These are phyloP conservation scores for Sinella curviseta DNA, from an alignment of 1,140 invertebrate genomes.

Conservation along the genomic window DNA sequence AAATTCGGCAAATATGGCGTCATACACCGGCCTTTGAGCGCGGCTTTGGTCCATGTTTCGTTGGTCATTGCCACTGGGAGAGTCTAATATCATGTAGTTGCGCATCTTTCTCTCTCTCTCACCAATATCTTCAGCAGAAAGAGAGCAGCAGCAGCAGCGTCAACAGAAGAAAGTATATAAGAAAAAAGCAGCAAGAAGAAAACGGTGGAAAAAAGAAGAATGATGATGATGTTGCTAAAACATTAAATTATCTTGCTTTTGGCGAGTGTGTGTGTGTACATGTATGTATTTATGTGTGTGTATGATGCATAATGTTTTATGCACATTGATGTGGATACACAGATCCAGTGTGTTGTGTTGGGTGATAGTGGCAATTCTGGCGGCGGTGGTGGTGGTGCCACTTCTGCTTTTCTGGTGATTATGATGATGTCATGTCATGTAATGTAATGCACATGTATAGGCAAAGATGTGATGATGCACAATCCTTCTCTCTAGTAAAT, in stretches of 20 bases:
- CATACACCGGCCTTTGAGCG: conserved; percentile 42
- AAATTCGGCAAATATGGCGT: conserved; percentile 46
- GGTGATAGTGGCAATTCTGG: background rate
- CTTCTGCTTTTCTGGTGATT: background rate
- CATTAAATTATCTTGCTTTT: background rate
- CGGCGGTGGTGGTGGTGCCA: background rate
- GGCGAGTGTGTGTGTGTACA: no score
- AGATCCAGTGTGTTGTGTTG: background rate
- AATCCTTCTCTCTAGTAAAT: no score
- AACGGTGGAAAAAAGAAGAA: background rate
- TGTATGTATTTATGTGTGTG: background rate
- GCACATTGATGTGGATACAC: no score
- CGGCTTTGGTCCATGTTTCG: conserved; percentile 39
- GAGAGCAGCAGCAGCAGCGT: no score
- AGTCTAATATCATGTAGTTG: conserved; percentile 31
- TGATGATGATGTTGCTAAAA: no score
- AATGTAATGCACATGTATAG: background rate
- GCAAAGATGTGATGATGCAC: no score
- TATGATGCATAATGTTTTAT: no score
- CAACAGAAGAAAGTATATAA: background rate
- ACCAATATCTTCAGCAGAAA: background rate
- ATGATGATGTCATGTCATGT: conserved; percentile 17
- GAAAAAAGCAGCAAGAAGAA: no score
- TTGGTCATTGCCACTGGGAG: conserved; percentile 46
- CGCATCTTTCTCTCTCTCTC: background rate